Conservation (phyloP, 2,888 invertebrate genomes). For the Notocelia uddmanniana region DNA sequence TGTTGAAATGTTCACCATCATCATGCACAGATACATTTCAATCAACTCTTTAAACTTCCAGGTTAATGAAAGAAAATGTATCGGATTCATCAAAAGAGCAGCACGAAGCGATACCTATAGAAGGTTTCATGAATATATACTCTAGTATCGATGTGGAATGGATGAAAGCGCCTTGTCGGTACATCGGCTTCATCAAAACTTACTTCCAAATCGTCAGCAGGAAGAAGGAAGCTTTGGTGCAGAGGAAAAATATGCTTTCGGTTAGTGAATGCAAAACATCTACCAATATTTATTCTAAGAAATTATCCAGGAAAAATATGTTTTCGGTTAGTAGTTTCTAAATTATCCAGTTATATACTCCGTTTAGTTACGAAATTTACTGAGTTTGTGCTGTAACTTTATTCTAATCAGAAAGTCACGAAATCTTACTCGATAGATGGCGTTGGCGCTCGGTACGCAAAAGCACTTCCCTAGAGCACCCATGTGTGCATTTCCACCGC, state of each 20-base stretch:
- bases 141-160: conserved; percentile 64
- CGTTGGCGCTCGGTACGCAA: no score
- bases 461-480: no score
- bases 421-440: no score
- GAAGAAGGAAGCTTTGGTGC: conserved; percentile 87
- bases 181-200: conserved; percentile 82
- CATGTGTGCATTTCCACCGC: no score
- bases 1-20: no score
- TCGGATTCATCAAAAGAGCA: conserved; percentile 66
- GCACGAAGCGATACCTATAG: conserved; percentile 64
- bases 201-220: conserved; percentile 85
- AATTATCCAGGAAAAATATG: no score
- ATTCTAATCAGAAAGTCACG: no score
- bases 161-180: conserved; percentile 84
- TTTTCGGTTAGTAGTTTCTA: no score
- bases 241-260: conserved; percentile 88
- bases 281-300: background rate
- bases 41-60: conserved; percentile 50
- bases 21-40: background rate
- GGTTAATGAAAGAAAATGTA: conserved; percentile 71
- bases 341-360: no score
- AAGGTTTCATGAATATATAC: conserved; percentile 72
- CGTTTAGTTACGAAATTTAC: no score
- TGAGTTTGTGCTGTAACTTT: no score
- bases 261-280: conserved; percentile 63